Evolutionary conservation across 2,113 vertebrate species (phyloP), one percentile per base, ranked within the genome.

Genomic region (Artemisiospiza belli): DNA sequence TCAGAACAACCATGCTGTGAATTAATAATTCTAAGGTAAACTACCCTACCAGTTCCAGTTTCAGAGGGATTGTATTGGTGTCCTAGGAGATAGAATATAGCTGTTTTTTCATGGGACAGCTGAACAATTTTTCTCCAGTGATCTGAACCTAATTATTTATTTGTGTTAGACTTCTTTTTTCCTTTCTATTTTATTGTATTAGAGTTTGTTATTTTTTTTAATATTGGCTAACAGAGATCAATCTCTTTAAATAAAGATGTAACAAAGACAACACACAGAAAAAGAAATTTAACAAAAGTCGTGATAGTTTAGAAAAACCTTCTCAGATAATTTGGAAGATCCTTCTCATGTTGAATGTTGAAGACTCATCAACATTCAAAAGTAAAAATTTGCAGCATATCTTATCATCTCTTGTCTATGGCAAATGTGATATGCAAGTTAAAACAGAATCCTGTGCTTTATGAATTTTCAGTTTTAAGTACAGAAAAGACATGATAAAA

Each of bases 401-500:
- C 35, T 92, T 92, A 80, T 75, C 37, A 51, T 92, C 31, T 94
- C 51, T 96, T 93, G 92, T 94, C 92, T 96, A 66, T 87, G 87
- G 74, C 30, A 95, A 90, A 72, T 86, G 59, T 0, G 5, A 85
- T 87, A 72, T 80, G 80, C 70, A 95, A 94, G 89, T 94, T 96
- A 94, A 97, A 96, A 67, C 39, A 78, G 89, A 96, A 94, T 78
- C 35, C 52, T 75, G 8, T 72, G 70, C 83, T 95, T 94, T 92
- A 89, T 92, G 92, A 87, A 85, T 95, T 96, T 97, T 95, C 85
- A 94, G 82, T 92, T 90, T 87, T 83, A 80, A 93, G 44, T 66
- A 43, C 39, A 94, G 86, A 91, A 87, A 92, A 89, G 79, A 77
- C 72, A 83, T 94, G 93, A 96, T 95, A 92, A 97, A 96, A 95